Evolutionary conservation across 2,888 invertebrate species (phyloP), one percentile per base, ranked within the genome.

Genomic region (Brachypalpus laphriformis): DNA sequence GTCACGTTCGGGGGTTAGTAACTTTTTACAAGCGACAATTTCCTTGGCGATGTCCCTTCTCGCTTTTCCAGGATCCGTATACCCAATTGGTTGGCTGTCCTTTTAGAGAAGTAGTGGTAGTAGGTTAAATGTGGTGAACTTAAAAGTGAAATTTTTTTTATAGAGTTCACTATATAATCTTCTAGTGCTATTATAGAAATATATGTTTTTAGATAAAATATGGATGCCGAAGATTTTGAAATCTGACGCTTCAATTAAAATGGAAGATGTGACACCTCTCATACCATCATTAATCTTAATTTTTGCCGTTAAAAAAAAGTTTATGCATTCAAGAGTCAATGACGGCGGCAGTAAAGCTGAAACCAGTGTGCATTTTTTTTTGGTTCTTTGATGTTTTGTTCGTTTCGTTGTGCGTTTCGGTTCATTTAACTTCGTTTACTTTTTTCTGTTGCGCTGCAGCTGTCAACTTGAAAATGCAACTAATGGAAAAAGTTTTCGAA

Each of bases 1-100:
- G 49, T 82, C 82, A 82, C 82, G 76, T 68, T 56, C 76, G 40
- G 42, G 37, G 57, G 76, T 70, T 57, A 76, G 49, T 76, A 76
- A 76, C 28, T 82, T 82, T 74, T 82, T 76, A 59, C 28, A 63
- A 65, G 74, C 65, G 59, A 59, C 49, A 80, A 59, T 74, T 66
- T 66, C 34, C 74, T 59, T 59, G 9, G n/a, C 18, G 49, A 57
- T 59, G 40, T 25, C 31, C 34, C 45, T 57, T 14, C 28, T 56
- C 47, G 3, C 16, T 42, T 40, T 9, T 3, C 6, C 18, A 9
- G 8, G 9, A 51, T 25, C 9, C n/a, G 40, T 65, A 28, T 16
- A 51, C 25, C 45, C 31, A 51, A 70, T 77, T 51, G 77, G 51
- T 70, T 42, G 42, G 40, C 11, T 66, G 18, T 49, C 51, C 22